Evolutionary conservation across 2,113 vertebrate genomes (phyloP).

Genomic region (Brachirus orientalis): DNA sequence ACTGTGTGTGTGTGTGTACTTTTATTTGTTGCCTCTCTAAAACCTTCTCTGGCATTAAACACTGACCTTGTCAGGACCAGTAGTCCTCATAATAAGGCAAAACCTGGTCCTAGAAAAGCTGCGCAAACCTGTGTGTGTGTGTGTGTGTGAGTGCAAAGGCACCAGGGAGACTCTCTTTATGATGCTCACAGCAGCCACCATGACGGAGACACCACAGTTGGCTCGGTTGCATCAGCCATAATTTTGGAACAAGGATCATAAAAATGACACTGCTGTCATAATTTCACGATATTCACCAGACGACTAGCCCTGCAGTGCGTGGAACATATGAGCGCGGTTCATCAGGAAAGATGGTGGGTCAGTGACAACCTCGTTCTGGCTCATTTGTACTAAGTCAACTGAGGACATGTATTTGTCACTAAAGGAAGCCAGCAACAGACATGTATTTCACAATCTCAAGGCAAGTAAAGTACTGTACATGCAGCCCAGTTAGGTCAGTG

Average conservation of each 20-base stretch:
- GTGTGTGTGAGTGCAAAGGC: constrained; percentile 22
- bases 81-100: too few species aligned
- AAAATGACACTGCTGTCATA: constrained; percentile 69
- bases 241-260: constrained; percentile 56
- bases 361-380: constrained; percentile 38
- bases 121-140: not conserved
- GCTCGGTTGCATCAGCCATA: constrained; percentile 57
- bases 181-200: constrained; percentile 52
- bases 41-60: too few species aligned
- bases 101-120: not conserved
- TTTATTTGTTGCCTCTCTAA: too few species aligned
- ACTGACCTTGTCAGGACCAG: too few species aligned
- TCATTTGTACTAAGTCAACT: constrained; percentile 46
- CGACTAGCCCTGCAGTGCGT: constrained; percentile 22
- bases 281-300: constrained; percentile 58
- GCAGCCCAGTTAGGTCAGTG: constrained; percentile 12
- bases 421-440: constrained; percentile 23
- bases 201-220: constrained; percentile 57
- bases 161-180: constrained; percentile 49
- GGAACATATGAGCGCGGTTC: constrained; percentile 48
- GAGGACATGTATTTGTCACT: constrained; percentile 39
- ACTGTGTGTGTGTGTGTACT: not conserved
- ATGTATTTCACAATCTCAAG: constrained; percentile 17
- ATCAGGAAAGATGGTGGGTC: constrained; percentile 42
- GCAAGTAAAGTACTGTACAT: not conserved